A percentile compares a stretch with the other conserved stretches of the same genome.
phyloP scores from a whole-genome alignment of 2,113 vertebrate species.

The Elachura formosa region DNA sequence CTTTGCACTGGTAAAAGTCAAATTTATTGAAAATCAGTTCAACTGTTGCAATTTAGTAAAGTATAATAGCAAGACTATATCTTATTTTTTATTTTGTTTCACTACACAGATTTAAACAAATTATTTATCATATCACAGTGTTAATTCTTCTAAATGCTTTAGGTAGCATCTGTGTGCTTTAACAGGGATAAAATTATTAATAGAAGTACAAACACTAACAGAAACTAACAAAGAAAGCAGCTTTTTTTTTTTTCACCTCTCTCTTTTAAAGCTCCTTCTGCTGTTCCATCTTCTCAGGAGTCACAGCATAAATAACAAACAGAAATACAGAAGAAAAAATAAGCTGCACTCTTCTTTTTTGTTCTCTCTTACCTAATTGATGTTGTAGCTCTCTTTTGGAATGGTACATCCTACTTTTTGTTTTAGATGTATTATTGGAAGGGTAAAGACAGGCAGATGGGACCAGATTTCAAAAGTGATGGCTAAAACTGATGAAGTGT shows the following conservation, averaged over 20 bases:
- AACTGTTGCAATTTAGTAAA: background rate
- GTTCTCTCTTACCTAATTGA: background rate
- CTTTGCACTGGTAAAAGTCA: background rate
- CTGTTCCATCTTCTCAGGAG: background rate
- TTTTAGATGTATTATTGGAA: background rate
- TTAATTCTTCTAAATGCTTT: background rate
- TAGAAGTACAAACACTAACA: background rate
- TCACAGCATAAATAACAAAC: background rate
- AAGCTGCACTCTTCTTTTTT: background rate
- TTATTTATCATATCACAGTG: background rate
- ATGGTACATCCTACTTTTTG: background rate
- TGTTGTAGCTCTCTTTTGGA: background rate
- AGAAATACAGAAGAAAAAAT: background rate
- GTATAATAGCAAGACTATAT: background rate
- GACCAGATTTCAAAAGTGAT: background rate
- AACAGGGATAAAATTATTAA: background rate
- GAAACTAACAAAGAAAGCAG: background rate
- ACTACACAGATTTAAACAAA: rapidly evolving
- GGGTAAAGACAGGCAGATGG: background rate
- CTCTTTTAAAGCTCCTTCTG: background rate
- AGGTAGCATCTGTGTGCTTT: background rate
- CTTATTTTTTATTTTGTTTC: background rate
- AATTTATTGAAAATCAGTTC: background rate
- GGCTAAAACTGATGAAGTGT: slow-evolving; percentile 11
- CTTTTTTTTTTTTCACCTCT: background rate